phyloP scores from a whole-genome alignment of 2,888 invertebrate genomes.

The Rosalia funebris region DNA sequence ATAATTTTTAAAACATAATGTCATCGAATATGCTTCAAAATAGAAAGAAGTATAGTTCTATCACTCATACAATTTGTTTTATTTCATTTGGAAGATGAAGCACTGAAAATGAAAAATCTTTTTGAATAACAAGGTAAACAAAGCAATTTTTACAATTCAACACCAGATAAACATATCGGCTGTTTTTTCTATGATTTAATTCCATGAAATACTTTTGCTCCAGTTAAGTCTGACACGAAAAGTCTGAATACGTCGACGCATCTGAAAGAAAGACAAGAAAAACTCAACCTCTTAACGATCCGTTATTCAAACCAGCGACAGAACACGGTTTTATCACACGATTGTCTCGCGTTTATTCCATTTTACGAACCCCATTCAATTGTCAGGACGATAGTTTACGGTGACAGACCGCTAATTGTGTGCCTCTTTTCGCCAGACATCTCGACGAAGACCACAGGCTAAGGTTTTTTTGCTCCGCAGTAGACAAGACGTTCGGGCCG shows the following conservation, averaged over 20 bases:
- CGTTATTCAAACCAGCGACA: slow-evolving; percentile 36
- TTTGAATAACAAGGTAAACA: too few species aligned
- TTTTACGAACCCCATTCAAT: slow-evolving; percentile 34
- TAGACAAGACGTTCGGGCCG: background rate
- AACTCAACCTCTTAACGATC: slow-evolving; percentile 35
- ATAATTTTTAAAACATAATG: too few species aligned
- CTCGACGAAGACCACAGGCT: slow-evolving; percentile 3
- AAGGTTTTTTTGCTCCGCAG: background rate
- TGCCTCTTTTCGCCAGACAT: slow-evolving; percentile 13
- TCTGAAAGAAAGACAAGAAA: slow-evolving; percentile 34
- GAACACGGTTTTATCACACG: slow-evolving; percentile 36
- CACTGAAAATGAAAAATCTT: too few species aligned
- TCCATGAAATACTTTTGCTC: too few species aligned
- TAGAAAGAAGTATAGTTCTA: too few species aligned
- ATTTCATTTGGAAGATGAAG: too few species aligned
- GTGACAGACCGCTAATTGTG: slow-evolving; percentile 28
- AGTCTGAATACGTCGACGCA: background rate
- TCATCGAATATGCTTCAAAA: too few species aligned
- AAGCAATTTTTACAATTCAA: too few species aligned
- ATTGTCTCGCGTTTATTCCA: slow-evolving; percentile 34
- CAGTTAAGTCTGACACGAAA: background rate
- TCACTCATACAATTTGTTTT: too few species aligned
- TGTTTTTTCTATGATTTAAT: too few species aligned
- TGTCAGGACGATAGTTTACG: slow-evolving; percentile 37
- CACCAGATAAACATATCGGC: too few species aligned